Base-by-base conservation (phyloP, 2,888 invertebrate species). In the Philhelius pedissequus region DNA sequence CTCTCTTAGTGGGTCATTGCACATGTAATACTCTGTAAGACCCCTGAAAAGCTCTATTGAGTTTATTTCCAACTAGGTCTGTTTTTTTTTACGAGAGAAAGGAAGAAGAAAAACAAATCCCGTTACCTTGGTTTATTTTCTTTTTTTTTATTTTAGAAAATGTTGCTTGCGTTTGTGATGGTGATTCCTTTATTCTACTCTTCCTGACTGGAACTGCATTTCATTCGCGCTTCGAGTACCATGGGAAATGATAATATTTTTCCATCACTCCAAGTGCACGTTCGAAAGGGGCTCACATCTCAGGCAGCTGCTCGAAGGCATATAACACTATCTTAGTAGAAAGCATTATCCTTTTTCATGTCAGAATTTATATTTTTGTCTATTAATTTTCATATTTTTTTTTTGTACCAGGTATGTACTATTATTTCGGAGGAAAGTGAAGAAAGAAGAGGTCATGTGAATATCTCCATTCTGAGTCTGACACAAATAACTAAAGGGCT, bases 171-270 rank as follows among this genome's bases (percentile, higher is more conserved):
- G n/a, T 68, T 43, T 62, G 30, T 64, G 22, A n/a, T n/a, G 4
- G 4, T 20, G 5, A 20, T 74, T 48, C 75, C 25, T 50, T 9
- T 8, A 8, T 40, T 60, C 7, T 40, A 38, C 40, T 20, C 38
- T 38, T 60, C 71, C 5, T 52, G 27, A 58, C 11, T 68, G 68
- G 20, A 11, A 48, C 45, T 48, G 48, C 76, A 70, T 62, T 77
- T 77, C 45, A 70, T 70, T 70, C 54, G 62, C 62, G 77, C 54
- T 77, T 77, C 77, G 64, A 70, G 70, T 70, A 70, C 64, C 69
- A 64, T 77, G 70, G 70, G 69, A 77, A 70, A 77, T 77, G 77
- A 70, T 70, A 70, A 70, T 62, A 77, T 62, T 77, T 62, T 70
- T 25, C 35, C 56, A 54, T 62, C 52, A 62, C 38, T 70, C 35